Evolutionary conservation across 2,113 vertebrate species (phyloP).

Genomic region (Onychostruthus taczanowskii): DNA sequence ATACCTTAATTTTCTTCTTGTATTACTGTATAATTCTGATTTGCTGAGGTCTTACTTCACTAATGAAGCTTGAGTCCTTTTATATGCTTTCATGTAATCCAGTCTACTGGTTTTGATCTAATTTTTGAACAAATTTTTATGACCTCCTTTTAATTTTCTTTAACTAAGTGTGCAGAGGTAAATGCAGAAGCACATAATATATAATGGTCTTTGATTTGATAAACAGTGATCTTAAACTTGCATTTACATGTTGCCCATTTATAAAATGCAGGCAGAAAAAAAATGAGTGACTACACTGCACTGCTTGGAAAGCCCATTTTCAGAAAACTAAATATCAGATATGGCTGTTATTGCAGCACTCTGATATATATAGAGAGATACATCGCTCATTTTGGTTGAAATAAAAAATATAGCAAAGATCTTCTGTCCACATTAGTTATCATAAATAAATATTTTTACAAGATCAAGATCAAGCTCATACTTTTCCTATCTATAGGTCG

Average conservation of each 20-base stretch:
- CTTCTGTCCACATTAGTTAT: not conserved
- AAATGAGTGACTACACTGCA: not conserved
- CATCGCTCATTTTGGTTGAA: not conserved
- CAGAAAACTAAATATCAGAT: not conserved
- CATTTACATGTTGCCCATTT: not conserved
- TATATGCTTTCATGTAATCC: not conserved
- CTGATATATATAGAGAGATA: not conserved
- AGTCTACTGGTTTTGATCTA: not conserved
- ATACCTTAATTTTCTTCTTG: not conserved
- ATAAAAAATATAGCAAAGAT: not conserved
- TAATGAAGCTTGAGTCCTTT: not conserved
- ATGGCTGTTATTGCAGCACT: not conserved
- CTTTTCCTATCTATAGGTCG: not conserved
- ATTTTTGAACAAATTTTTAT: not conserved
- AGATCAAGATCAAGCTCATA: not conserved
- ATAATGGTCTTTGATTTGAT: not conserved
- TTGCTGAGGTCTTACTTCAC: not conserved
- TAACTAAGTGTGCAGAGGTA: not conserved
- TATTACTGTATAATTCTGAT: not conserved
- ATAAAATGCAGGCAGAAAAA: not conserved
- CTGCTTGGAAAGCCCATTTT: not conserved
- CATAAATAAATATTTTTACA: constrained; percentile 20
- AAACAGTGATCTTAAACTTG: not conserved
- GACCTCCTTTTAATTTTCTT: not conserved
- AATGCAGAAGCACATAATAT: not conserved